Evolutionary conservation across 35 echinoderm and acorn worm genomes (phyloP).

Genomic region (Holothuria glaberrima): DNA sequence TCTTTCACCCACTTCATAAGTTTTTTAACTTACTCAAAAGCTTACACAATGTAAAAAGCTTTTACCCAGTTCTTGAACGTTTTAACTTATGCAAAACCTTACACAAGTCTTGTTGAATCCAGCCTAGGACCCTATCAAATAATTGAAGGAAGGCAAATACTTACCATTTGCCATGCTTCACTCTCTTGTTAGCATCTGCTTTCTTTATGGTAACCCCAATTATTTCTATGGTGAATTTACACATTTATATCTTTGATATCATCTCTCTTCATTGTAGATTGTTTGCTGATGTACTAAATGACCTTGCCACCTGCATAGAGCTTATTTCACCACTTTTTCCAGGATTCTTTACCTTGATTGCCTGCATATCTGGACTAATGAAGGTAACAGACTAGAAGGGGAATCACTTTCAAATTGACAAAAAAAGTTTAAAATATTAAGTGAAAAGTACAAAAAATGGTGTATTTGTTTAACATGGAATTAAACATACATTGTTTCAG

Average conservation of each 20-base stretch:
- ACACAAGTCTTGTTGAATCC: too few species aligned
- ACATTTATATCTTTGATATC: background rate
- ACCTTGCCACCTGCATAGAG: conserved; percentile 81
- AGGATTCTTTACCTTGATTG: conserved; percentile 73
- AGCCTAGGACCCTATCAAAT: too few species aligned
- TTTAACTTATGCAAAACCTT: too few species aligned
- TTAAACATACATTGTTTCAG: too few species aligned
- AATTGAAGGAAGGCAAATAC: too few species aligned
- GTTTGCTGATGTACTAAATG: conserved; percentile 98
- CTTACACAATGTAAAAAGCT: too few species aligned
- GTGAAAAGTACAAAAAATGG: background rate
- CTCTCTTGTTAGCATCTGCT: background rate
- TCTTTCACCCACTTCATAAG: too few species aligned
- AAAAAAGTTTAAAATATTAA: background rate
- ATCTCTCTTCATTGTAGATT: conserved; percentile 59
- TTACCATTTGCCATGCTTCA: too few species aligned
- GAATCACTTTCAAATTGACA: background rate
- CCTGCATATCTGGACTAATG: conserved; percentile 82
- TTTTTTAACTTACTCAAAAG: too few species aligned
- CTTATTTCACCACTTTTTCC: conserved; percentile 85
- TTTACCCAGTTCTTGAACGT: too few species aligned
- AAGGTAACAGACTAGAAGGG: conserved; percentile 59
- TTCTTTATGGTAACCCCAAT: background rate
- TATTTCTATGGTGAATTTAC: too few species aligned
- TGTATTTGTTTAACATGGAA: background rate